Conservation (phyloP, 1,140 invertebrate genomes). For the Vanessa atalanta region DNA sequence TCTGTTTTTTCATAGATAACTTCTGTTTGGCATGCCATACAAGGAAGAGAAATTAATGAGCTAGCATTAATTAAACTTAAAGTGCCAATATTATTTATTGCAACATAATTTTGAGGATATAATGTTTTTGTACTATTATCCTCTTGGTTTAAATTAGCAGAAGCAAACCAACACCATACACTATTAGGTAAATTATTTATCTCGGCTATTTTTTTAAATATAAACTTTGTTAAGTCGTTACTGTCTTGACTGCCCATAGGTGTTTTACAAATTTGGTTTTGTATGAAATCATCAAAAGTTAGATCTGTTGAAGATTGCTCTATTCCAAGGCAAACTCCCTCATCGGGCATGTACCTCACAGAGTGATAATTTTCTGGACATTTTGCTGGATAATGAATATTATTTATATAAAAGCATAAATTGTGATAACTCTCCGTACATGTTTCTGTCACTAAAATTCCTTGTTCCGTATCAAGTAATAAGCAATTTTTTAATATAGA, state of each 20-base stretch:
- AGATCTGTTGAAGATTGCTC: constrained; percentile 47
- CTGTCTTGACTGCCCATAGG: constrained; percentile 53
- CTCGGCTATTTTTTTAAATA: constrained; percentile 63
- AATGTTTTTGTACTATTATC: constrained; percentile 13
- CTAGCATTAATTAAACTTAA: constrained; percentile 46
- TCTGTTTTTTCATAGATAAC: constrained; percentile 56
- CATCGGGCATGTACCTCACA: constrained; percentile 56
- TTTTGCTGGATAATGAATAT: constrained; percentile 55
- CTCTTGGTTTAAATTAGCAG: constrained; percentile 13
- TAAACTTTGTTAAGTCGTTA: constrained; percentile 52
- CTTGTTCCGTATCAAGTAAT: constrained; percentile 51
- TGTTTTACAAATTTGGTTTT: constrained; percentile 48
- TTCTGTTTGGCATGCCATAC: constrained; percentile 65
- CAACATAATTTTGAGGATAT: constrained; percentile 34
- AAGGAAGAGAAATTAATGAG: constrained; percentile 39
- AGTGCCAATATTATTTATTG: constrained; percentile 60
- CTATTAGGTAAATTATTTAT: constrained; percentile 46
- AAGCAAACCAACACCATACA: constrained; percentile 66
- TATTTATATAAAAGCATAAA: constrained; percentile 66
- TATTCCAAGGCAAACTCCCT: constrained; percentile 64
- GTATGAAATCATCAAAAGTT: constrained; percentile 54
- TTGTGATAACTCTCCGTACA: constrained; percentile 53
- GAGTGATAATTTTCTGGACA: constrained; percentile 64
- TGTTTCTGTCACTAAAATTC: constrained; percentile 50
- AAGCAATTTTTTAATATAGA: constrained; percentile 58